phyloP scores from a whole-genome alignment of 1,140 invertebrate genomes.

The Lithobius niger region DNA sequence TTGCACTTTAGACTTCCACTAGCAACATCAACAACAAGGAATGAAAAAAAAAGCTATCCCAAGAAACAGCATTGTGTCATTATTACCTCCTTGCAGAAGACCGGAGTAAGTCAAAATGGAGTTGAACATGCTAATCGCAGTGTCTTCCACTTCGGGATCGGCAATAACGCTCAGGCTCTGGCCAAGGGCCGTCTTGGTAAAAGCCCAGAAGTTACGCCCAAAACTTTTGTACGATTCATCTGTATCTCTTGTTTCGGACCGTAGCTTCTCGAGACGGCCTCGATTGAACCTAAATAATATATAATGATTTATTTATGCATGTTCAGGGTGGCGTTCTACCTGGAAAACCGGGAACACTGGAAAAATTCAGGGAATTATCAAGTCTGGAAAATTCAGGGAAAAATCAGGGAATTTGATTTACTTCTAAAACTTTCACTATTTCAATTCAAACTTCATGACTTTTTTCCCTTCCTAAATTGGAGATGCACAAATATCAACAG shows the following conservation, averaged over 20 bases:
- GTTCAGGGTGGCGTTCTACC: too few species aligned
- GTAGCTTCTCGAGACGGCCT: constrained; percentile 67
- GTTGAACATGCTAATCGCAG: constrained; percentile 52
- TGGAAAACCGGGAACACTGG: too few species aligned
- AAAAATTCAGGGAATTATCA: too few species aligned
- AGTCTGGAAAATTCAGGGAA: too few species aligned
- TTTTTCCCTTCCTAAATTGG: too few species aligned
- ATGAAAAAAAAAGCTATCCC: background rate
- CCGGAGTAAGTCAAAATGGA: constrained; percentile 61
- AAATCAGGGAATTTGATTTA: too few species aligned
- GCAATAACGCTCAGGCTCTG: constrained; percentile 69
- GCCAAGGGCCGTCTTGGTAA: constrained; percentile 58
- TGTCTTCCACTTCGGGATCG: constrained; percentile 67
- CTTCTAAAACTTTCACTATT: too few species aligned
- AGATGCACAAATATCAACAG: too few species aligned
- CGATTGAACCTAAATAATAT: constrained; percentile 55
- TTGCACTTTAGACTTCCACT: too few species aligned
- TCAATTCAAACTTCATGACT: too few species aligned
- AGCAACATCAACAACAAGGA: too few species aligned
- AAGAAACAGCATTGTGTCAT: background rate
- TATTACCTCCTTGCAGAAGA: constrained; percentile 40
- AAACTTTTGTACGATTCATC: constrained; percentile 79
- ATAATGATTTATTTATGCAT: too few species aligned
- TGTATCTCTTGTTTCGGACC: constrained; percentile 58
- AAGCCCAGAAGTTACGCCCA: constrained; percentile 77